phyloP scores from a whole-genome alignment of 2,797 vertebrate genomes.

The Microctenopoma lineatum region DNA sequence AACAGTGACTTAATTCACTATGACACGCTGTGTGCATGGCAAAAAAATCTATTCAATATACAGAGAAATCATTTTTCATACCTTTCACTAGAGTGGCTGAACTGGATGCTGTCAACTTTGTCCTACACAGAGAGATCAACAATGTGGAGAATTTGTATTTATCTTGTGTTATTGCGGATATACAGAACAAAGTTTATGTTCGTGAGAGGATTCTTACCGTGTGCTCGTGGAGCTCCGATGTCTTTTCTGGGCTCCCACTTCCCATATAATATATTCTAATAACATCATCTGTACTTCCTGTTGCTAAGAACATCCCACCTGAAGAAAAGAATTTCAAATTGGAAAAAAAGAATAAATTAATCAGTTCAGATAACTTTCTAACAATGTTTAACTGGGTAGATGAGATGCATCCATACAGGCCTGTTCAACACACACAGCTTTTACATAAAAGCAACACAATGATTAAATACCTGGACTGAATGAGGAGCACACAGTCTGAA shows the following conservation, averaged over 20 bases:
- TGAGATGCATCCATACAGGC: not conserved
- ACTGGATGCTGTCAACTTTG: conserved; percentile 98
- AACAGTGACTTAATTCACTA: not conserved
- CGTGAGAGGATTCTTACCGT: conserved; percentile 82
- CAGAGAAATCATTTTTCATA: conserved; percentile 62
- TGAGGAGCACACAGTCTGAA: conserved; percentile 97
- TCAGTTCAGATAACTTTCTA: not conserved
- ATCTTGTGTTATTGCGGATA: not conserved
- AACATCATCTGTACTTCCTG: conserved; percentile 97
- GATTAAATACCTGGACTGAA: conserved; percentile 92
- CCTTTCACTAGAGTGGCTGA: conserved; percentile 94
- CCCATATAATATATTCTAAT: conserved; percentile 99
- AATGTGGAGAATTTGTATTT: not conserved
- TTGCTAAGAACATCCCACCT: conserved; percentile 98
- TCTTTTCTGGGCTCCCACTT: conserved; percentile 92
- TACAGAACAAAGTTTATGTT: not conserved
- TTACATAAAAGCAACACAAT: not conserved
- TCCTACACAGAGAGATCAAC: conserved; percentile 81
- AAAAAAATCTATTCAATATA: not conserved
- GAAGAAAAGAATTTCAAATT: conserved; percentile 16
- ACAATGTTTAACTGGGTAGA: not conserved
- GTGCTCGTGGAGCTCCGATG: conserved; percentile 94
- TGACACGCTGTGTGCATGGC: not conserved
- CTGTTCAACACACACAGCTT: conserved; percentile 2
- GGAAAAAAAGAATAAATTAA: not conserved